Evolutionary conservation across 2,797 vertebrate species (phyloP), one percentile per base, ranked within the genome.

Genomic region (Sebastes steindachneri): DNA sequence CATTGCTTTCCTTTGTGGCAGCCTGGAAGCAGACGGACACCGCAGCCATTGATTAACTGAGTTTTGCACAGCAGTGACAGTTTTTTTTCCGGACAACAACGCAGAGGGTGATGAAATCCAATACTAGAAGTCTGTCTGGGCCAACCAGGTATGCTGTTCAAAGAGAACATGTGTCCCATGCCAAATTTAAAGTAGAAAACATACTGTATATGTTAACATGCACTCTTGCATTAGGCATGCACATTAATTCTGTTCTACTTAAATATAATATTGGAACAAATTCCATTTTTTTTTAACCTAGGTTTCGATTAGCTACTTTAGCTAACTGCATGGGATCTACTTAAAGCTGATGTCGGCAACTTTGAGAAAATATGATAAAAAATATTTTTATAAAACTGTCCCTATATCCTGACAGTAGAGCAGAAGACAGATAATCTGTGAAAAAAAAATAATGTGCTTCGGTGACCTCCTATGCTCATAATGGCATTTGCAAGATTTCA

Each of bases 1-100:
- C 90, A 9, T 95, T 93, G 11, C 96, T 96, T 77, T 98, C 98
- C 90, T 97, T 97, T 63, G 96, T 95, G 5, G 94, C 92, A 29
- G 90, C 89, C 98, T 99, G 91, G 29, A 75, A 60, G 51, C 19
- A 75, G 33, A 71, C 9, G 2, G 10, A 84, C 11, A 53, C 11
- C 12, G 0, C 62, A 5, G 5, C 51, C 7, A 65, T 9, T 59
- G 26, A 63, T 35, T 31, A 26, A 73, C 6, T 59, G 17, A 79
- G 3, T 7, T 23, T 37, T 41, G 3, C 12, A 70, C 7, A 41
- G 41, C 25, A 68, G 3, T 25, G 33, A 73, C 45, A 21, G 55
- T 1, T 17, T 29, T 48, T 63, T 31, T n/a, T 54, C 11, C 12
- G 29, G 9, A n/a, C 10, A 51, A 28, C 51, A 8, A 51, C 1